A percentile compares a stretch with the other conserved stretches of the same genome.
Conservation (phyloP, 2,113 vertebrate species). For the Brachyistius frenatus region DNA sequence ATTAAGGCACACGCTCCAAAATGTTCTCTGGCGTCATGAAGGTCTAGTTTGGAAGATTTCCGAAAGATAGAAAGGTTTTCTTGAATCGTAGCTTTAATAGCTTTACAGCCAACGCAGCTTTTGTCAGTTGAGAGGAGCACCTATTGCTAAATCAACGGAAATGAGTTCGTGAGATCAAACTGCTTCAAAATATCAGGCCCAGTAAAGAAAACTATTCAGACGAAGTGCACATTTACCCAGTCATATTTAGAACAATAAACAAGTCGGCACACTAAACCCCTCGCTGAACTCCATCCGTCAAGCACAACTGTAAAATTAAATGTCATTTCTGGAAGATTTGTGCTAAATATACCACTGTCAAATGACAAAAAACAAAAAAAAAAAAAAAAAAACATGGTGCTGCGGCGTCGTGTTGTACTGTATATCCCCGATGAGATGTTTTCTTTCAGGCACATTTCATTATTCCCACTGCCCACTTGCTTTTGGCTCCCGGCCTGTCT, state of each 20-base stretch:
- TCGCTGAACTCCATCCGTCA: slow-evolving; percentile 14
- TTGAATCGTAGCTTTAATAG: too few relatives aligned
- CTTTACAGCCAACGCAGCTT: too few relatives aligned
- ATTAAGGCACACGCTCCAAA: too few relatives aligned
- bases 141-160: too few relatives aligned
- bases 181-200: slow-evolving; percentile 1
- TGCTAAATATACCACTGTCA: slow-evolving; percentile 47
- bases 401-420: background rate
- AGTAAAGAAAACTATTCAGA: background rate
- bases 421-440: slow-evolving; percentile 34
- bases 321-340: slow-evolving; percentile 23
- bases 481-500: slow-evolving; percentile 32
- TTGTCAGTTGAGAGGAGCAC: too few relatives aligned
- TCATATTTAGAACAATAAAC: background rate
- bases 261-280: slow-evolving; percentile 3
- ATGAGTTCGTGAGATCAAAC: background rate
- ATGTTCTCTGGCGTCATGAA: too few relatives aligned
- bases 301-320: slow-evolving; percentile 27
- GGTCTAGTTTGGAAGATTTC: too few relatives aligned
- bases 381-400: too few relatives aligned
- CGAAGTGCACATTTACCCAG: slow-evolving; percentile 3
- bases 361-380: slow-evolving; percentile 32
- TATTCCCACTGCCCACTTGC: slow-evolving; percentile 42
- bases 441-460: slow-evolving; percentile 45
- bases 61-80: too few relatives aligned